Evolutionary conservation across 2,113 vertebrate species (phyloP).

Genomic region (Ornithorhynchus anatinus): DNA sequence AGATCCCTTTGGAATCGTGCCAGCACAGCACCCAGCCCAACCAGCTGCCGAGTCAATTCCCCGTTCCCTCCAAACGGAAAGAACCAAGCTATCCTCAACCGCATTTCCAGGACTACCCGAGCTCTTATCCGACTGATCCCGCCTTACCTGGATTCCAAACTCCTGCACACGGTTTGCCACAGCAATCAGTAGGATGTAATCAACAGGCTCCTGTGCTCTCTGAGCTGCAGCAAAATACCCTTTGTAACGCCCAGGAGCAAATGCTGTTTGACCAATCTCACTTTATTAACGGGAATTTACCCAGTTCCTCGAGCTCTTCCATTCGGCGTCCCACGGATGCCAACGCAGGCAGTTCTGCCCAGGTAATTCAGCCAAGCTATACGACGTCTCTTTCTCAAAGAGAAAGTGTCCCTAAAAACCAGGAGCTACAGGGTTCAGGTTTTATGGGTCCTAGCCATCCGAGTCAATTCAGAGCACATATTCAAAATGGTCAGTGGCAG

Average conservation of each 20-base stretch:
- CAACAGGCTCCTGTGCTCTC: background rate
- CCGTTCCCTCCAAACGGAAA: background rate
- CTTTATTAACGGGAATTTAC: background rate
- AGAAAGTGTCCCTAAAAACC: background rate
- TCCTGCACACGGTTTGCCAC: constrained; percentile 39
- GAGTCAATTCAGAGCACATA: rapidly evolving
- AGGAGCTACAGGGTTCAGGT: background rate
- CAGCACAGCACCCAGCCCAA: background rate
- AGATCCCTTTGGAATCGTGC: background rate
- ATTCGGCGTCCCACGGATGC: background rate
- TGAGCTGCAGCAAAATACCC: rapidly evolving
- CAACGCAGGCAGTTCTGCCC: background rate
- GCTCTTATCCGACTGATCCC: background rate
- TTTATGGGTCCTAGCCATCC: background rate
- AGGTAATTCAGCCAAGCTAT: background rate
- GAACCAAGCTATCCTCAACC: background rate
- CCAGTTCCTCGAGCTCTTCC: rapidly evolving
- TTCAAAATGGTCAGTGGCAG: background rate
- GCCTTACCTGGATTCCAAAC: constrained; percentile 10
- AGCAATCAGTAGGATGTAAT: background rate
- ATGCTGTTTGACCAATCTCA: rapidly evolving
- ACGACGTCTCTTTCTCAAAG: background rate
- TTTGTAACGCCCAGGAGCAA: background rate
- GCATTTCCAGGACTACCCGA: background rate
- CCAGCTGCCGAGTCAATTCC: background rate